These are phyloP conservation scores for Takifugu flavidus DNA, from an alignment of 2,113 vertebrate species.

Conservation along the genomic window DNA sequence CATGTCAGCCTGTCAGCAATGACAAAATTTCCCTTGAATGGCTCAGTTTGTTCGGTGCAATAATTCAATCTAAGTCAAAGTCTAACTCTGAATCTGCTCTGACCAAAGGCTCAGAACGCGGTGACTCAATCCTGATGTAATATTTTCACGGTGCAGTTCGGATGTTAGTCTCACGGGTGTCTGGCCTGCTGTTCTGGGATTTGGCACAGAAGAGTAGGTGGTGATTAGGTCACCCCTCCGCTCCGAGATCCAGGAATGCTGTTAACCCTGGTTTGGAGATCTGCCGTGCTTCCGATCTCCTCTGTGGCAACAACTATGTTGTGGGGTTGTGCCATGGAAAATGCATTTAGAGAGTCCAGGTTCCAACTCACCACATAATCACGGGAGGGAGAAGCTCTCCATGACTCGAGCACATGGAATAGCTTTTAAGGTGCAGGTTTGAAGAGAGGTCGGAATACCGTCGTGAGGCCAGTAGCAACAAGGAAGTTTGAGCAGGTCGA, in stretches of 20 bases:
- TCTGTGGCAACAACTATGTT: slow-evolving; percentile 56
- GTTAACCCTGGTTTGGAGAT: slow-evolving; percentile 51
- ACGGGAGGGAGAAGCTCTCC: slow-evolving; percentile 61
- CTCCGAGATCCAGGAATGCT: slow-evolving; percentile 56
- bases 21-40: slow-evolving; percentile 27
- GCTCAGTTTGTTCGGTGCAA: slow-evolving; percentile 23
- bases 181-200: slow-evolving; percentile 52
- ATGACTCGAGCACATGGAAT: slow-evolving; percentile 58
- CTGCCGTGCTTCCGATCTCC: slow-evolving; percentile 46
- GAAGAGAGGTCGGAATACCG: slow-evolving; percentile 69
- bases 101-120: slow-evolving; percentile 28
- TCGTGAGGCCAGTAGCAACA: slow-evolving; percentile 60
- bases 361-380: slow-evolving; percentile 68
- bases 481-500: slow-evolving; percentile 58
- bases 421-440: slow-evolving; percentile 61
- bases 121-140: slow-evolving; percentile 66
- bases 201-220: slow-evolving; percentile 62
- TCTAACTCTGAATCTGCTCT: slow-evolving; percentile 48
- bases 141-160: slow-evolving; percentile 59
- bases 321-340: slow-evolving; percentile 55
- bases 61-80: slow-evolving; percentile 45
- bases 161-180: slow-evolving; percentile 56
- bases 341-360: slow-evolving; percentile 49
- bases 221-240: slow-evolving; percentile 69
- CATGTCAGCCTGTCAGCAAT: slow-evolving; percentile 13